A percentile compares a stretch with the other conserved stretches of the same genome.
phyloP scores from a whole-genome alignment of 37 sponge, comb jelly and placozoan species.

The Ianthella basta region DNA sequence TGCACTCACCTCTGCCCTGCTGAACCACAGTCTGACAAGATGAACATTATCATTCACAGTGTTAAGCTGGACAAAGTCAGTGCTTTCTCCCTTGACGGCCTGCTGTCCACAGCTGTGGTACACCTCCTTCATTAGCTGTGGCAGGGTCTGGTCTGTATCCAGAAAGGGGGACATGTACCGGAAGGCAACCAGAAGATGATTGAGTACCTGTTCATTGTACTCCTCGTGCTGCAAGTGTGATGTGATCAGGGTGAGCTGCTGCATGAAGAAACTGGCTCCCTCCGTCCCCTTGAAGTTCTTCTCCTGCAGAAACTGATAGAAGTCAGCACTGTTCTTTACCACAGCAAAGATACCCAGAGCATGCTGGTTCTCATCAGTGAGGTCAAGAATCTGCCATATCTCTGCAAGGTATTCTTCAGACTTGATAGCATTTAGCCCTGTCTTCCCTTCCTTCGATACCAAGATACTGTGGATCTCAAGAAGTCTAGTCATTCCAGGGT shows the following conservation, averaged over 20 bases:
- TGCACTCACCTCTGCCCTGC: conserved; percentile 71
- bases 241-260: conserved; percentile 74
- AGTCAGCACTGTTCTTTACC: conserved; percentile 58
- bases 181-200: conserved; percentile 85
- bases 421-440: conserved; percentile 55
- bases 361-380: not conserved
- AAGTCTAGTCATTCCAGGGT: conserved; percentile 42
- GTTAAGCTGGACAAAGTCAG: conserved; percentile 27
- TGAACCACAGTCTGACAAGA: conserved; percentile 87
- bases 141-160: conserved; percentile 52
- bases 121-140: conserved; percentile 63
- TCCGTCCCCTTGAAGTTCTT: conserved; percentile 62
- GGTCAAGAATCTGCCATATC: conserved; percentile 37
- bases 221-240: conserved; percentile 87
- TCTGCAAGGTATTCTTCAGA: conserved; percentile 48
- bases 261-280: conserved; percentile 55
- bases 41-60: conserved; percentile 85
- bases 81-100: conserved; percentile 38
- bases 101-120: conserved; percentile 30
- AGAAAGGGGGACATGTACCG: conserved; percentile 73
- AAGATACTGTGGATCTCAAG: conserved; percentile 43
- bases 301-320: conserved; percentile 69
- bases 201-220: conserved; percentile 88
- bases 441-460: conserved; percentile 9
- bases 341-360: conserved; percentile 61